A percentile compares a stretch with the other conserved stretches of the same genome.
phyloP scores from a whole-genome alignment of 1,140 invertebrate genomes.

The Lepidurus couesii region DNA sequence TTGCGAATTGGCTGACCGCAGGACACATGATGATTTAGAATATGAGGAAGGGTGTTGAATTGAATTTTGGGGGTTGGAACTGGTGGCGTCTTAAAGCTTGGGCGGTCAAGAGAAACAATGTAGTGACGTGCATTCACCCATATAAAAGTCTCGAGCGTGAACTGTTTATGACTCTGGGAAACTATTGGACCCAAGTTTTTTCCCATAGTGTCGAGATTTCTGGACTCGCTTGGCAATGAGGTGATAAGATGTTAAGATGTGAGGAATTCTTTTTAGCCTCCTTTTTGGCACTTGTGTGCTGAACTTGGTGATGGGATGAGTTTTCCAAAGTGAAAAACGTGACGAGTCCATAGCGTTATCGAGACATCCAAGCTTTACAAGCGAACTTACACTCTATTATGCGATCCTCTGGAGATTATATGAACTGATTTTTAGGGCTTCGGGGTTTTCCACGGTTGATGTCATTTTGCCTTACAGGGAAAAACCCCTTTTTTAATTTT shows the following conservation, averaged over 20 bases:
- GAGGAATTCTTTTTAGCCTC: neutral
- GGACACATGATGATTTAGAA: no score
- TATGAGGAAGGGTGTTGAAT: no score
- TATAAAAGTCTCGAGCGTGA: neutral
- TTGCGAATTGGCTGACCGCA: no score
- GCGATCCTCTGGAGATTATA: neutral
- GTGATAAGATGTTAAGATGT: slow-evolving; percentile 22
- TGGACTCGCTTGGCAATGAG: neutral
- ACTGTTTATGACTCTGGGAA: neutral
- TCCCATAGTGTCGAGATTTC: neutral
- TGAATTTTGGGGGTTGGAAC: neutral
- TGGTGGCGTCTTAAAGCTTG: neutral
- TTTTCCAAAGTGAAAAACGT: neutral
- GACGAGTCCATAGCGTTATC: neutral
- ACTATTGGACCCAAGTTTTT: neutral
- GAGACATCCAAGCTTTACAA: no score
- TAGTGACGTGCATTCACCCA: neutral
- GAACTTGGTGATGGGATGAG: neutral
- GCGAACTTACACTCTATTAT: neutral
- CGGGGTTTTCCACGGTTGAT: neutral
- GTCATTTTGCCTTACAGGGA: neutral
- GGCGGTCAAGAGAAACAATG: neutral
- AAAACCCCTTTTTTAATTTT: neutral
- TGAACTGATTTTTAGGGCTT: neutral
- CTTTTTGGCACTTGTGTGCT: slow-evolving; percentile 3